Evolutionary conservation across 2,888 invertebrate genomes (phyloP).

Genomic region (Chymomyza procnemis): DNA sequence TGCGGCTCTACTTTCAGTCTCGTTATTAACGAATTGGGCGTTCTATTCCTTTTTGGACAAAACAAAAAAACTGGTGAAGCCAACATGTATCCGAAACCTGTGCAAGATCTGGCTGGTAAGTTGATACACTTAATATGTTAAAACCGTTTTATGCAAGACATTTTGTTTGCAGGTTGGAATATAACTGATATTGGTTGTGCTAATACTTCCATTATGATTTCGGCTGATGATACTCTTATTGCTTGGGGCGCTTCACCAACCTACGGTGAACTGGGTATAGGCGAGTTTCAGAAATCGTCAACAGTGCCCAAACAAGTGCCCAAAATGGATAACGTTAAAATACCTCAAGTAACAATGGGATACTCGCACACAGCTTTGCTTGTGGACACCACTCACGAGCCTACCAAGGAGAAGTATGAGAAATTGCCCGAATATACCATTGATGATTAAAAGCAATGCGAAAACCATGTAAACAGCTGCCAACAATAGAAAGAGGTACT

Average conservation of each 20-base stretch:
- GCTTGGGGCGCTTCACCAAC: conserved; percentile 97
- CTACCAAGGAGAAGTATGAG: conserved; percentile 80
- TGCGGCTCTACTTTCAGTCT: conserved; percentile 93
- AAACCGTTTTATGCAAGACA: background rate
- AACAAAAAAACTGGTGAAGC: conserved; percentile 96
- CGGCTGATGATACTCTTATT: conserved; percentile 93
- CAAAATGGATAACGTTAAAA: conserved; percentile 86
- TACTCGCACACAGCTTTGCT: conserved; percentile 89
- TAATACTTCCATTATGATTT: conserved; percentile 89
- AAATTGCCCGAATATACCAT: conserved; percentile 80
- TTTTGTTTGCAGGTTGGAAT: conserved; percentile 85
- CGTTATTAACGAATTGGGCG: conserved; percentile 88
- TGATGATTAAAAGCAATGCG: conserved; percentile 70
- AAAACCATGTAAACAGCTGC: conserved; percentile 55
- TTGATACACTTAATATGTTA: background rate
- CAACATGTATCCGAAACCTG: conserved; percentile 97
- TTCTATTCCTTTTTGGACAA: conserved; percentile 91
- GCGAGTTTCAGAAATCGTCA: conserved; percentile 92
- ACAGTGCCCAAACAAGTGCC: conserved; percentile 92
- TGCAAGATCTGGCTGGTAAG: conserved; percentile 90
- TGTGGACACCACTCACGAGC: conserved; percentile 80
- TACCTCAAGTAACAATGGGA: conserved; percentile 90
- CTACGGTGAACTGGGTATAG: conserved; percentile 94
- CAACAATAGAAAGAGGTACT: conserved; percentile 60
- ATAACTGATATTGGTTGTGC: conserved; percentile 90